Evolutionary conservation across 2,797 vertebrate genomes (phyloP), one percentile per base, ranked within the genome.

Genomic region (Myotis vivesi): DNA sequence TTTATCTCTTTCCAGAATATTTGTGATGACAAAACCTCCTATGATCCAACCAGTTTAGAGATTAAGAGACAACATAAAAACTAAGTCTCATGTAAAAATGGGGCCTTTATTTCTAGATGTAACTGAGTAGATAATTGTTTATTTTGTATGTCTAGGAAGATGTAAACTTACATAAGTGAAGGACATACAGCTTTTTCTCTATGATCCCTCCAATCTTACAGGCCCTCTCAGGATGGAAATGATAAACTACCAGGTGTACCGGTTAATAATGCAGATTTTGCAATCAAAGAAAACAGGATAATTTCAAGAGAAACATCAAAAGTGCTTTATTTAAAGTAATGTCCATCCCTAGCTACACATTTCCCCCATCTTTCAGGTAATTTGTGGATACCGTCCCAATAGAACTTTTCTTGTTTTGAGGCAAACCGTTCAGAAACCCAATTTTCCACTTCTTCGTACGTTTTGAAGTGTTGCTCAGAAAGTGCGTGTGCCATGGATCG

Each of bases 1-100:
- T 88, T 0, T 49, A 82, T 90, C 53, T 86, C 44, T 71, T 94
- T 51, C 33, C 57, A 91, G 68, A 68, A 93, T 91, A 75, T 68
- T 38, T 76, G 25, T 69, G 51, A 92, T 94, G 36, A 79, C 23
- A 73, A 91, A 89, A 88, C 77, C 53, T 71, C 53, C 22, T 85
- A 41, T 22, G 41, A 82, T 38, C 20, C 46, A n/a, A n/a, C 89
- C 46, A 88, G 41, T 85, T 95, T 71, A 73, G n/a, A 49, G 51
- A 69, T 53, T 46, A 90, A 83, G 59, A 62, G n/a, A 72, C 23
- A 75, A 69, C 12, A 53, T 28, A 44, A 83, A 95, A 90, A 46
- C 22, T 16, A 28, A 89, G 9, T 62, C 62, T 80, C 38, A 22
- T 71, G 20, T 93, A 71, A 92, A 92, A 89, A 77, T 66, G 6